These are phyloP conservation scores for Linyphia triangularis DNA, from an alignment of 2,888 invertebrate species.

Conservation along the genomic window DNA sequence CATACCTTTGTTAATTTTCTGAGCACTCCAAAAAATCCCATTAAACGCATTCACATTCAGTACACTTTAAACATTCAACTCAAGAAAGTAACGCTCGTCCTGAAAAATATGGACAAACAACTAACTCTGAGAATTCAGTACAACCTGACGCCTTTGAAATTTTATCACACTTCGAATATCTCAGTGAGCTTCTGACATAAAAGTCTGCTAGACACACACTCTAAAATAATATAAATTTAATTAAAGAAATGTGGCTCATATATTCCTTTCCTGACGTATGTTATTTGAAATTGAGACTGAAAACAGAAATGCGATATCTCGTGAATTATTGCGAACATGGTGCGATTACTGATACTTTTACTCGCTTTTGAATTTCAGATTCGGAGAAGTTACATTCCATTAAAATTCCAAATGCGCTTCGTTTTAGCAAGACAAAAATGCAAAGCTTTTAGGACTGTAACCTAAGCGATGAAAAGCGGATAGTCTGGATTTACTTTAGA, in stretches of 20 bases:
- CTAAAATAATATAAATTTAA: neutral
- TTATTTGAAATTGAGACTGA: neutral
- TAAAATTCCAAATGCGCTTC: constrained; percentile 51
- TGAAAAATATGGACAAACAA: too few relatives aligned
- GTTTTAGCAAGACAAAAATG: constrained; percentile 38
- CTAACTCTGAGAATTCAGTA: too few relatives aligned
- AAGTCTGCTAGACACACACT: neutral
- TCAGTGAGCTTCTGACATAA: neutral
- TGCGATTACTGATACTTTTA: constrained; percentile 1
- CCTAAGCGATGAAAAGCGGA: constrained; percentile 37
- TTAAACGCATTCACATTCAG: too few relatives aligned
- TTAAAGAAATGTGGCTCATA: neutral
- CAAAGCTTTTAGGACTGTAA: constrained; percentile 54
- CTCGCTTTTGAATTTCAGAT: constrained; percentile 41
- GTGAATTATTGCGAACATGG: constrained; percentile 5
- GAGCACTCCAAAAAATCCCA: too few relatives aligned
- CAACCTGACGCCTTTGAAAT: neutral
- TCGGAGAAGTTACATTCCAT: constrained; percentile 35
- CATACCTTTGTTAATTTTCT: too few relatives aligned
- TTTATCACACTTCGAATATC: neutral
- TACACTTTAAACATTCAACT: too few relatives aligned
- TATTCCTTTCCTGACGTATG: neutral
- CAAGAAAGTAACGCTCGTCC: too few relatives aligned
- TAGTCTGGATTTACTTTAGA: neutral
- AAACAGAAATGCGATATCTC: neutral